Conservation (phyloP, 2,888 invertebrate species). For the Tinea semifulvella region DNA sequence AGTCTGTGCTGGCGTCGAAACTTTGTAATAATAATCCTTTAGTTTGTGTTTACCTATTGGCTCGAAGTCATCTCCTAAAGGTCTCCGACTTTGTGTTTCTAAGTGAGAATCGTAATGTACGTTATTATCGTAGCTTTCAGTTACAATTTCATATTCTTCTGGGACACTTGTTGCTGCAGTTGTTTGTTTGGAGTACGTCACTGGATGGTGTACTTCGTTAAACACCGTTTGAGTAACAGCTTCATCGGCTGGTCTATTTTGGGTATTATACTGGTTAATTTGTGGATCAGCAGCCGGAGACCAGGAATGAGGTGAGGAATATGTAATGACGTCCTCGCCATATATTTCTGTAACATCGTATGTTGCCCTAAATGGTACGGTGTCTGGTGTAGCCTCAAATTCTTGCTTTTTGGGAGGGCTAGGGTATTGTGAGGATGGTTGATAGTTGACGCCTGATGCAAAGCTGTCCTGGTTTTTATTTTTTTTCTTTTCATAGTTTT, state of each 20-base stretch:
- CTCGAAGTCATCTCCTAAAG: constrained; percentile 54
- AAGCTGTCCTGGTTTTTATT: constrained; percentile 40
- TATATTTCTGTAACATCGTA: constrained; percentile 55
- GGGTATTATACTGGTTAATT: constrained; percentile 23
- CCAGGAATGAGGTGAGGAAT: constrained; percentile 45
- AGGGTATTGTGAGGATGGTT: constrained; percentile 32
- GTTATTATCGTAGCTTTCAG: constrained; percentile 52
- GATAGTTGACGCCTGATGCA: constrained; percentile 36
- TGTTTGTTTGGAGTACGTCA: constrained; percentile 32
- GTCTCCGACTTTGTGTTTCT: constrained; percentile 57
- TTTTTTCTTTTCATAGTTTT: constrained; percentile 40
- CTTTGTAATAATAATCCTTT: constrained; percentile 57
- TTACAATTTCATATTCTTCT: constrained; percentile 52
- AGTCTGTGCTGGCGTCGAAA: constrained; percentile 47
- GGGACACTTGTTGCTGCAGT: constrained; percentile 39
- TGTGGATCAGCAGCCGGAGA: constrained; percentile 35
- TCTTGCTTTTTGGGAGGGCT: constrained; percentile 33
- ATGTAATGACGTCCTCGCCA: constrained; percentile 36
- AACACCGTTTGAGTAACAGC: constrained; percentile 27
- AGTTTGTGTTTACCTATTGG: constrained; percentile 52
- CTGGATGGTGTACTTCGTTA: constrained; percentile 31
- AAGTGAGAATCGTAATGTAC: constrained; percentile 47
- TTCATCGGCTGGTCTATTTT: constrained; percentile 31
- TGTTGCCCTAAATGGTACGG: constrained; percentile 32
- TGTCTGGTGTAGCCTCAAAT: constrained; percentile 25